Conservation (phyloP, 2,888 invertebrate species). For the Limnephilus lunatus region DNA sequence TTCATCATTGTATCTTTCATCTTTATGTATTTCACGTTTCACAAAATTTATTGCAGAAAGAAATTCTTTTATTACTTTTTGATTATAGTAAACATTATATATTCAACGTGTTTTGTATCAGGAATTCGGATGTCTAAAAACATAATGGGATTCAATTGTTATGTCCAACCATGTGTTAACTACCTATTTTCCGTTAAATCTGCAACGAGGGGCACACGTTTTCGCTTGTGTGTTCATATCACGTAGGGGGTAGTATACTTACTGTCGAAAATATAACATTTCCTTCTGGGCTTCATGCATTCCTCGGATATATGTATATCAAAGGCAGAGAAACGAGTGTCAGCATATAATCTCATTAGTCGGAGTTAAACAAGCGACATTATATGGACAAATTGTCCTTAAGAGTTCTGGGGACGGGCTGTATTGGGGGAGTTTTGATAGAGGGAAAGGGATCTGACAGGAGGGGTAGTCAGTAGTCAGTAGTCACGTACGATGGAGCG, state of each 20-base stretch:
- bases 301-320: constrained; percentile 51
- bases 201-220: neutral
- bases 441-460: constrained; percentile 19
- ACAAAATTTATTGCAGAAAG: neutral
- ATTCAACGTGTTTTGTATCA: neutral
- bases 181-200: neutral
- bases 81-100: neutral
- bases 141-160: neutral
- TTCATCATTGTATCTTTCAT: neutral
- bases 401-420: constrained; percentile 38
- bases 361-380: constrained; percentile 77
- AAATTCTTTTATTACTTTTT: neutral
- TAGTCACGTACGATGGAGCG: constrained; percentile 62
- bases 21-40: neutral
- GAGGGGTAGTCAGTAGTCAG: constrained; percentile 34
- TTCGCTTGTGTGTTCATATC: neutral
- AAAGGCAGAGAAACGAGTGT: constrained; percentile 69
- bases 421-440: constrained; percentile 23
- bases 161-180: neutral
- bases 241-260: neutral
- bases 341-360: constrained; percentile 78
- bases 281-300: constrained; percentile 57
- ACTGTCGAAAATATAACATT: constrained; percentile 44
- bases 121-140: neutral
- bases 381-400: constrained; percentile 77